Conservation (phyloP, 2,888 invertebrate species). For the Nemotelus pantherinus region DNA sequence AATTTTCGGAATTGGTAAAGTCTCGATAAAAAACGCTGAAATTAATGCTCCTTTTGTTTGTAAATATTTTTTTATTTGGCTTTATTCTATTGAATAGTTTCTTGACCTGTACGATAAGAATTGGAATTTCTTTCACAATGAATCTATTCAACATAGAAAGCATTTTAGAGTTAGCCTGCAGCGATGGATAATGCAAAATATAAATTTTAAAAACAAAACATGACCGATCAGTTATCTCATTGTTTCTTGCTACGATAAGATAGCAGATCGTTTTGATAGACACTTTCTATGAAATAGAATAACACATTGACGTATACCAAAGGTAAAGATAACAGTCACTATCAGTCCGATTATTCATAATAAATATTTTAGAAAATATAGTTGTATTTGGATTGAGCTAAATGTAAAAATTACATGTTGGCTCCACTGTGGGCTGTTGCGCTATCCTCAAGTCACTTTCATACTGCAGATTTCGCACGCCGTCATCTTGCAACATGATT, state of each 20-base stretch:
- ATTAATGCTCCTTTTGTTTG: too few relatives aligned
- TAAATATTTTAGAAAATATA: constrained; percentile 19
- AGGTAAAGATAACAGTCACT: constrained; percentile 17
- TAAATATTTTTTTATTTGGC: too few relatives aligned
- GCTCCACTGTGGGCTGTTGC: constrained; percentile 58
- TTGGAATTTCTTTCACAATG: too few relatives aligned
- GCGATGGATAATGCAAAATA: too few relatives aligned
- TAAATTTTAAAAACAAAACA: not conserved
- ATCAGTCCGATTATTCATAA: constrained; percentile 4
- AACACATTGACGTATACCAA: not conserved
- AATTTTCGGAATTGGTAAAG: too few relatives aligned
- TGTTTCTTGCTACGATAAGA: not conserved
- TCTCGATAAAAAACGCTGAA: too few relatives aligned
- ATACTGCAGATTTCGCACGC: constrained; percentile 61
- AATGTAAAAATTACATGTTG: constrained; percentile 50
- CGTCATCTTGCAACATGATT: constrained; percentile 62
- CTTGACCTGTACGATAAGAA: too few relatives aligned
- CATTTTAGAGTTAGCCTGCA: too few relatives aligned
- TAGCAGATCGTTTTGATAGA: not conserved
- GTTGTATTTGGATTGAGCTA: not conserved
- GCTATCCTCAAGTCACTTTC: constrained; percentile 63
- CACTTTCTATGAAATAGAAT: not conserved
- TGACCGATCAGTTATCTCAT: too few relatives aligned
- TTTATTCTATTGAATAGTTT: too few relatives aligned
- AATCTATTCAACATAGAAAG: too few relatives aligned